phyloP scores from a whole-genome alignment of 1,140 invertebrate species.

The Drosophila obscura region DNA sequence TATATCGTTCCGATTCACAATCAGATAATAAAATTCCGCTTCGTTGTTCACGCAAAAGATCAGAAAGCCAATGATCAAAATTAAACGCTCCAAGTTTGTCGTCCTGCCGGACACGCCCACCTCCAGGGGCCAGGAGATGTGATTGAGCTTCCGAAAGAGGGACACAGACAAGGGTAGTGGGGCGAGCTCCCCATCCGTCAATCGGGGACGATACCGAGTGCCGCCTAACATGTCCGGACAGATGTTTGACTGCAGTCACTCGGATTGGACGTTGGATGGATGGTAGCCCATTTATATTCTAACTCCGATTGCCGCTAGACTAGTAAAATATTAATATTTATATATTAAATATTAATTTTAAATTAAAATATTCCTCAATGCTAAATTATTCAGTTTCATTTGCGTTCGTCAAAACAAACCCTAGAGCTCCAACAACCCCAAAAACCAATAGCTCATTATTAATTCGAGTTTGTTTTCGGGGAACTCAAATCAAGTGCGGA shows the following conservation, averaged over 20 bases:
- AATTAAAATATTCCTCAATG: conserved; percentile 31
- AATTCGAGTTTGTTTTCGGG: conserved; percentile 7
- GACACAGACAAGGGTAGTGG: conserved; percentile 60
- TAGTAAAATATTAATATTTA: conserved; percentile 36
- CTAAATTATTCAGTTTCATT: conserved; percentile 49
- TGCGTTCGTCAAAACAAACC: conserved; percentile 50
- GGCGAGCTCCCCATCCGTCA: conserved; percentile 41
- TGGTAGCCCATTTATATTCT: conserved; percentile 47
- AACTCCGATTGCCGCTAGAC: conserved; percentile 45
- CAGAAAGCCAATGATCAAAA: conserved; percentile 57
- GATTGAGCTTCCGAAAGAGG: conserved; percentile 57
- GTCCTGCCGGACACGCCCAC: conserved; percentile 26
- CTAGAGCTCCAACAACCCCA: conserved; percentile 3
- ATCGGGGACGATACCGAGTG: conserved; percentile 54
- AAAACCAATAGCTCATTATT: conserved; percentile 5
- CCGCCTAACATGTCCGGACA: conserved; percentile 11
- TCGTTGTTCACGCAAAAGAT: conserved; percentile 55
- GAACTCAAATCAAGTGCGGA: conserved; percentile 21
- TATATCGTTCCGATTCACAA: conserved; percentile 52
- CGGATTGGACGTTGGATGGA: neutral
- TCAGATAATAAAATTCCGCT: conserved; percentile 63
- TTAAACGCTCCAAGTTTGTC: conserved; percentile 27
- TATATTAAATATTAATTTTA: neutral
- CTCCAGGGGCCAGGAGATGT: conserved; percentile 65
- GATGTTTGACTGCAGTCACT: conserved; percentile 8